Evolutionary conservation across 1,140 invertebrate species (phyloP).

Genomic region (Laupala kohalensis): DNA sequence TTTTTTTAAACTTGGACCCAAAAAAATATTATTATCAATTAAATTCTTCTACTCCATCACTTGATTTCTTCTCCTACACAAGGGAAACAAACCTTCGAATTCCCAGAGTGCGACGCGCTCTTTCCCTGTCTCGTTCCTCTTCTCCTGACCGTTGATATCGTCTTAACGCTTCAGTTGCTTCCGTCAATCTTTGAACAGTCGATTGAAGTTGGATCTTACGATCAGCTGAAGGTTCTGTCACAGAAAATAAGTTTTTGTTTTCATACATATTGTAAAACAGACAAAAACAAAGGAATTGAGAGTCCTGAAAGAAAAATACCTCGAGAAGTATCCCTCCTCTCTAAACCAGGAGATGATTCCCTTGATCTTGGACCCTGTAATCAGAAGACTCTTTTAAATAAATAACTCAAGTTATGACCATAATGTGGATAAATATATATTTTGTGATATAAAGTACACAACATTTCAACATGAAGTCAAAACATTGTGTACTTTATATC

Average conservation of each 20-base stretch:
- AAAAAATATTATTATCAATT: too few species aligned
- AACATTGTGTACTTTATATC: too few species aligned
- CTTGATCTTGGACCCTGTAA: conserved; percentile 38
- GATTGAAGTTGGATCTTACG: conserved; percentile 26
- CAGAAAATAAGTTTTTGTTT: not conserved
- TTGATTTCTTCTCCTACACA: too few species aligned
- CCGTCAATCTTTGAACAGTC: conserved; percentile 30
- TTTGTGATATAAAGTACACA: too few species aligned
- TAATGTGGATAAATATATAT: too few species aligned
- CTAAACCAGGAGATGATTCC: conserved; percentile 42
- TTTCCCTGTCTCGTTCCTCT: conserved; percentile 34
- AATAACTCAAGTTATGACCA: not conserved
- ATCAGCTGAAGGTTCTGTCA: conserved; percentile 20
- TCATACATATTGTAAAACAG: not conserved
- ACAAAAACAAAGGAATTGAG: not conserved
- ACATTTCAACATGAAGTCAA: too few species aligned
- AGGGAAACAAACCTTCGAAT: conserved; percentile 19
- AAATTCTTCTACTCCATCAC: too few species aligned
- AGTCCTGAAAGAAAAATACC: conserved; percentile 21
- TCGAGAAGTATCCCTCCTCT: conserved; percentile 30
- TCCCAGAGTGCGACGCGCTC: conserved; percentile 20
- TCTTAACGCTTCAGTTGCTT: conserved; percentile 36
- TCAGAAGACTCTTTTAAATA: conserved; percentile 15
- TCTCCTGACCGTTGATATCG: conserved; percentile 32
- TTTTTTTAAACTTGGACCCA: too few species aligned